phyloP scores from a whole-genome alignment of 2,797 vertebrate genomes.

The Lutjanus campechanus region DNA sequence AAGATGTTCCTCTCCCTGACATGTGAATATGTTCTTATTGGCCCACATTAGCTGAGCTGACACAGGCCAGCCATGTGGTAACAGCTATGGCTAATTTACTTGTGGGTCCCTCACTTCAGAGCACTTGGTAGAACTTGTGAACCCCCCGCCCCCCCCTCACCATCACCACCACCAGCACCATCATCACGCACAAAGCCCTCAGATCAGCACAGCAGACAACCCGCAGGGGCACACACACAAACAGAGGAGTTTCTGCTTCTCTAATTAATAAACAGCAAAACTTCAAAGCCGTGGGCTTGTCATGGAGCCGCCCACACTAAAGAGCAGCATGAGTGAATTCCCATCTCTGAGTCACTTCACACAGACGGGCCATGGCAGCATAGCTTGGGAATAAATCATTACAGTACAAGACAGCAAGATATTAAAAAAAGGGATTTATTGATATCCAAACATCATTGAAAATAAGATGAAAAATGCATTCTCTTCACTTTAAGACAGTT shows the following conservation, averaged over 20 bases:
- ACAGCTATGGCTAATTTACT: conserved; percentile 73
- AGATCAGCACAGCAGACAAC: conserved; percentile 58
- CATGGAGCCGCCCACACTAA: conserved; percentile 59
- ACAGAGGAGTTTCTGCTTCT: conserved; percentile 59
- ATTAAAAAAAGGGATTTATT: neutral
- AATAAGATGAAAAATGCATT: conserved; percentile 15
- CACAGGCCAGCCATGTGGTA: conserved; percentile 64
- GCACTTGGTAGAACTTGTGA: conserved; percentile 59
- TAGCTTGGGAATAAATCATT: conserved; percentile 53
- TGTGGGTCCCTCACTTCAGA: conserved; percentile 63
- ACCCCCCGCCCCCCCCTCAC: conserved; percentile 6
- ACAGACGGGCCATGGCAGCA: conserved; percentile 40
- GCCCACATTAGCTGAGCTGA: conserved; percentile 60
- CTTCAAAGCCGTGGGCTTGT: conserved; percentile 70
- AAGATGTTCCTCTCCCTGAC: conserved; percentile 62
- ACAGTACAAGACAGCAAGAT: conserved; percentile 10
- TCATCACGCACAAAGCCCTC: conserved; percentile 54
- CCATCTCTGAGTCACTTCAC: conserved; percentile 47
- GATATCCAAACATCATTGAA: conserved; percentile 14
- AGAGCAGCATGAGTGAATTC: conserved; percentile 52
- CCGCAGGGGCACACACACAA: conserved; percentile 60
- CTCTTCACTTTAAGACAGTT: neutral
- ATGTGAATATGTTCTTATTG: conserved; percentile 46
- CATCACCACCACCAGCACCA: conserved; percentile 14
- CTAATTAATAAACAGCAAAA: conserved; percentile 77